phyloP scores from a whole-genome alignment of 2,888 invertebrate species.

The Leucozona laternaria region DNA sequence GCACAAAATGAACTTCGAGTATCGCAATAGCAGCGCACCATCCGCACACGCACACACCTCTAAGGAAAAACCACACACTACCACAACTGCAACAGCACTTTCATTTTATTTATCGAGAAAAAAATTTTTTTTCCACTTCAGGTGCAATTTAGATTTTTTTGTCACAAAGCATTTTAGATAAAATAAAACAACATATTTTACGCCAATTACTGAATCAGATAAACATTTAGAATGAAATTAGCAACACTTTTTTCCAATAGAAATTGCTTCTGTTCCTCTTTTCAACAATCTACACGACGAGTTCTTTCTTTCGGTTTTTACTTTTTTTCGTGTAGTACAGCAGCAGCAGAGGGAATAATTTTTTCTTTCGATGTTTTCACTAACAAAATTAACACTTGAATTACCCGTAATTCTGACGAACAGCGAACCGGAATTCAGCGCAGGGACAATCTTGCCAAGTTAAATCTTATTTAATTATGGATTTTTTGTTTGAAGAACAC shows the following conservation, averaged over 20 bases:
- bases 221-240: slow-evolving; percentile 45
- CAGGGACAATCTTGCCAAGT: slow-evolving; percentile 37
- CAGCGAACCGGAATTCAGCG: slow-evolving; percentile 59
- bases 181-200: slow-evolving; percentile 35
- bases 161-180: slow-evolving; percentile 51
- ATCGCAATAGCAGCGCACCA: slow-evolving; percentile 65
- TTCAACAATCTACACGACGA: slow-evolving; percentile 41
- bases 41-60: slow-evolving; percentile 26
- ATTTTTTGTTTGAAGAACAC: slow-evolving; percentile 55
- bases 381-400: slow-evolving; percentile 56
- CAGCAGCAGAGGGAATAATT: slow-evolving; percentile 43
- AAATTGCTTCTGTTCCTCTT: slow-evolving; percentile 40
- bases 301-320: slow-evolving; percentile 51
- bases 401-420: slow-evolving; percentile 65
- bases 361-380: slow-evolving; percentile 59
- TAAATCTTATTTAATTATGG: slow-evolving; percentile 45
- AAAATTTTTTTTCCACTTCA: slow-evolving; percentile 45
- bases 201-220: slow-evolving; percentile 21
- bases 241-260: slow-evolving; percentile 39
- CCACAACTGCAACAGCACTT: slow-evolving; percentile 59
- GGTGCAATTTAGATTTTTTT: slow-evolving; percentile 54
- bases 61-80: slow-evolving; percentile 39
- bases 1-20: slow-evolving; percentile 63
- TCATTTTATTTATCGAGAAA: slow-evolving; percentile 61
- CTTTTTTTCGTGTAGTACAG: slow-evolving; percentile 33